Base-by-base conservation (phyloP, 1,140 invertebrate genomes). In the Meloidogyne chitwoodi region DNA sequence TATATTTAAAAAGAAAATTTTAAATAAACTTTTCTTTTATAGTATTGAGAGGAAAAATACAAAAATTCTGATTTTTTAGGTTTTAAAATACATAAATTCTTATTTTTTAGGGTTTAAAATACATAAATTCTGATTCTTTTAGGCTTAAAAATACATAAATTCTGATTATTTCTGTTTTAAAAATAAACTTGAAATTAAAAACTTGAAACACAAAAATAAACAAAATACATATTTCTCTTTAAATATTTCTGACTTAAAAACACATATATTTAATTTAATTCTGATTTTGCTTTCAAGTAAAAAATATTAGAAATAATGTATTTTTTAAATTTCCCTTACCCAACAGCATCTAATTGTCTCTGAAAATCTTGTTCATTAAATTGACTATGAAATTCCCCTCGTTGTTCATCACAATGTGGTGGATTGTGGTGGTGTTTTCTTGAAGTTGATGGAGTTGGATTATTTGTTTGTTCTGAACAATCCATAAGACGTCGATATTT, bases 351-450 rank as follows among this genome's bases (percentile, higher is more conserved):
- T 29, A 80, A 68, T 74, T 80, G 81, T 19, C 62, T 24, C 34
- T 80, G 79, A 34, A 80, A 80, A 27, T 80, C 79, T 64, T 80
- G 81, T 68, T 80, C 80, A 29, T 44, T 72, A 74, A 80, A 80
- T 66, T 80, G 79, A 26, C 66, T 77, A 77, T 83, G 80, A 67
- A 73, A 80, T 24, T 83, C 81, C 14, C 48, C 80, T 19, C 27
- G 22, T n/a, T 67, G 65, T 24, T 41, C 29, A 8, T 41, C 65
- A 26, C n/a, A 16, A 6, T n/a, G 48, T 8, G 48, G 48, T 8
- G 48, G 12, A 56, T 56, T n/a, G 6, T 56, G 48, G 19, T 56
- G 48, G 10, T 56, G 48, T 56, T 56, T 56, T 56, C 48, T 56
- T 56, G 48, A 56, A 56, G 48, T 56, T 56, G 48, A n/a, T 56